A percentile compares a stretch with the other conserved stretches of the same genome.
phyloP scores from a whole-genome alignment of 2,888 invertebrate species.

The Eupithecia tripunctaria region DNA sequence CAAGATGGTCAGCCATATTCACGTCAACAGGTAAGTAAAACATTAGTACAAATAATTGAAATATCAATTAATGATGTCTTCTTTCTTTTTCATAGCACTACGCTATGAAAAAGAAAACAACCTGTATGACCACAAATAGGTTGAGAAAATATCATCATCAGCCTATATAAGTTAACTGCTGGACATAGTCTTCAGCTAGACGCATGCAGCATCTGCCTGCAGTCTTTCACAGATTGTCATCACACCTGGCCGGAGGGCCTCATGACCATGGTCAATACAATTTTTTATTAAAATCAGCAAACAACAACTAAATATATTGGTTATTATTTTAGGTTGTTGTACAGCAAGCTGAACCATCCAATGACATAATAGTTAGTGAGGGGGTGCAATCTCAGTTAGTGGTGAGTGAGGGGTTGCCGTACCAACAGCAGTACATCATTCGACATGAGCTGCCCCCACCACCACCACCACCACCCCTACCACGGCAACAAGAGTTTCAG shows the following conservation, averaged over 20 bases:
- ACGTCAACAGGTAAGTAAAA: conserved; percentile 72
- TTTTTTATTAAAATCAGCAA: too few species aligned
- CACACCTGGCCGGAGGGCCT: too few species aligned
- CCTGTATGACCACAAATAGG: too few species aligned
- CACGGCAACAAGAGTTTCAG: conserved; percentile 67
- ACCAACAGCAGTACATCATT: conserved; percentile 80
- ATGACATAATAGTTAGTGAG: conserved; percentile 84
- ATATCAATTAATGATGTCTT: not conserved
- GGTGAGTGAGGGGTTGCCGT: conserved; percentile 77
- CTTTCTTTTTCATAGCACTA: too few species aligned
- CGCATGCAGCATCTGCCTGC: too few species aligned
- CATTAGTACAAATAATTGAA: not conserved
- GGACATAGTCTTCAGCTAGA: too few species aligned
- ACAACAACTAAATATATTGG: not conserved
- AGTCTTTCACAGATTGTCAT: too few species aligned
- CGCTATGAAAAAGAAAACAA: not conserved
- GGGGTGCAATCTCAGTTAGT: conserved; percentile 75
- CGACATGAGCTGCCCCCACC: conserved; percentile 74
- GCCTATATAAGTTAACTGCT: too few species aligned
- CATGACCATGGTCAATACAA: too few species aligned
- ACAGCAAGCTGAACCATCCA: conserved; percentile 80
- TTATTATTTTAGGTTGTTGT: conserved; percentile 74
- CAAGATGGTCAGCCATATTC: conserved; percentile 81
- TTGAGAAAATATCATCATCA: too few species aligned
- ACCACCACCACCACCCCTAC: conserved; percentile 65